Percentiles rank a stretch among this genome's conserved stretches.
These are phyloP conservation scores for Globicephala melas DNA, from an alignment of 2,113 vertebrate genomes.

Conservation along the genomic window DNA sequence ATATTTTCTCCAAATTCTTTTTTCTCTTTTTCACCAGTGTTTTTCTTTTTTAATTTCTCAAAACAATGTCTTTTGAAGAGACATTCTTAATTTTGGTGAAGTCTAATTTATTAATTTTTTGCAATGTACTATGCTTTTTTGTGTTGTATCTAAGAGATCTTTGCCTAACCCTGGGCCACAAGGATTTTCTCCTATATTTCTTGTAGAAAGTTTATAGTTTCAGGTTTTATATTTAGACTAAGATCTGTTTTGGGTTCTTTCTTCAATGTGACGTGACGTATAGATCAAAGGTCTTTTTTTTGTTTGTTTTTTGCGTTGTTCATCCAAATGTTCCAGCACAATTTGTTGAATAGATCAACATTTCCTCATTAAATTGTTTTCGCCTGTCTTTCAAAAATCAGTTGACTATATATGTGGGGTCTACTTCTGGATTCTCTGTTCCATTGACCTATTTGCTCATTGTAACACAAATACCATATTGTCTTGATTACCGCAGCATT, in stretches of 20 bases:
- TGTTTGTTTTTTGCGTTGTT: background rate
- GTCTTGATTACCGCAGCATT: background rate
- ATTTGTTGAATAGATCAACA: background rate
- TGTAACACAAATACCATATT: background rate
- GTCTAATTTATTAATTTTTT: background rate
- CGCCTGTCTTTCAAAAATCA: background rate
- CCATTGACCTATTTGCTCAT: background rate
- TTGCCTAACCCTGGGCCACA: background rate
- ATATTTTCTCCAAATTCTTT: background rate
- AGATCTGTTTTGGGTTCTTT: constrained; percentile 7
- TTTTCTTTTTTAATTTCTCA: background rate
- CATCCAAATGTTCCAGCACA: background rate
- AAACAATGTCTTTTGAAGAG: background rate
- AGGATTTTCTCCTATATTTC: background rate
- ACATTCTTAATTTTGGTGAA: background rate
- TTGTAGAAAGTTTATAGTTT: background rate
- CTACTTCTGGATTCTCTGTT: background rate
- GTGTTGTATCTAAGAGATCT: background rate
- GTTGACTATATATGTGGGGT: background rate
- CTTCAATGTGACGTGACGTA: background rate
- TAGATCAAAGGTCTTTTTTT: background rate
- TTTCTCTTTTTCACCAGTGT: background rate
- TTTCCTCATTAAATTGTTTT: background rate
- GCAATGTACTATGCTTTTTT: background rate
- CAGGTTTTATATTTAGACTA: background rate